Evolutionary conservation across 2,113 vertebrate species (phyloP).

Genomic region (Lagenorhynchus albirostris): DNA sequence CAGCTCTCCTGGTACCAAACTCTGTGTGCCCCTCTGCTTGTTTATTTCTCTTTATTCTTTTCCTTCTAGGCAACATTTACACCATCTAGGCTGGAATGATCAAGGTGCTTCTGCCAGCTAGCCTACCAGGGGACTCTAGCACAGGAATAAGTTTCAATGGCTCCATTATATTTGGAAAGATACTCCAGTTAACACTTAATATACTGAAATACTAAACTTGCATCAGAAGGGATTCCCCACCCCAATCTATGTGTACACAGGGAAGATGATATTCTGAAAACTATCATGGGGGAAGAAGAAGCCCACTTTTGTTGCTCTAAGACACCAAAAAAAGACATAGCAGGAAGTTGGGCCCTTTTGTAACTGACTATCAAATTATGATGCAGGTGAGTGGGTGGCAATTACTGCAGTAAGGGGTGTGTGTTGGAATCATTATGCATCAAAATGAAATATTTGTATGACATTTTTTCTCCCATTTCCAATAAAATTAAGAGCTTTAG

Average conservation of each 20-base stretch:
- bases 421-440: conserved; percentile 54
- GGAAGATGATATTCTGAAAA: neutral
- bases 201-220: neutral
- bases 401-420: conserved; percentile 51
- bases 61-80: neutral
- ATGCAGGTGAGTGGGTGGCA: neutral
- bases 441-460: conserved; percentile 76
- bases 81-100: neutral
- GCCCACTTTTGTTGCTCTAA: neutral
- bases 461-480: conserved; percentile 67
- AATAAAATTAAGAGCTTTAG: conserved; percentile 70
- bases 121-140: neutral
- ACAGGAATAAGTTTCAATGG: neutral
- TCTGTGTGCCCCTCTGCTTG: neutral
- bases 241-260: neutral
- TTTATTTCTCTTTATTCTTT: neutral
- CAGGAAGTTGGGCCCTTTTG: neutral
- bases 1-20: neutral
- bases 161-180: conserved; percentile 17
- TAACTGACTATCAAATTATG: conserved; percentile 27
- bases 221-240: neutral
- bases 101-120: neutral
- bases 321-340: neutral
- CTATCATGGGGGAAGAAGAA: neutral
- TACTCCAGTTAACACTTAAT: neutral